A percentile compares a stretch with the other conserved stretches of the same genome.
Conservation (phyloP, 2,113 vertebrate species). For the Malurus melanocephalus region DNA sequence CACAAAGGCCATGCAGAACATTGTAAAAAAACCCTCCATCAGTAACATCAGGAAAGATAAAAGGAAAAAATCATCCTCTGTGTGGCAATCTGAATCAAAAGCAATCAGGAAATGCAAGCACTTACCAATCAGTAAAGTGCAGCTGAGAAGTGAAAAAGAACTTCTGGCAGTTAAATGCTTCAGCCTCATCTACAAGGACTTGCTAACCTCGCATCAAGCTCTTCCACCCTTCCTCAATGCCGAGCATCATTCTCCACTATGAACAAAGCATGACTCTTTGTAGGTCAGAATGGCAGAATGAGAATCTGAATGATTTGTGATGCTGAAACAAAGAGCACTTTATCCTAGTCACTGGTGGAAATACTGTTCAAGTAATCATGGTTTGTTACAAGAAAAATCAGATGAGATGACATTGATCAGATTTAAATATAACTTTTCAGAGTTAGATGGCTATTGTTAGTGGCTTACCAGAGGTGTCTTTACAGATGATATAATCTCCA, state of each 20-base stretch:
- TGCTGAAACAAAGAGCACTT: slow-evolving; percentile 25
- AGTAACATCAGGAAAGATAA: background rate
- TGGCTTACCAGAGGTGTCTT: background rate
- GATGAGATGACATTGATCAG: background rate
- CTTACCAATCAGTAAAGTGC: slow-evolving; percentile 45
- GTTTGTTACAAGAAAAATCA: slow-evolving; percentile 14
- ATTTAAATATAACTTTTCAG: slow-evolving; percentile 33
- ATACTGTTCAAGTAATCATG: background rate
- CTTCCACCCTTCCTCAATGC: background rate
- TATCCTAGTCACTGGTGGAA: background rate
- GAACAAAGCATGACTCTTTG: slow-evolving; percentile 2
- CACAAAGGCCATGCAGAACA: background rate
- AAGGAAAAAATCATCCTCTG: background rate
- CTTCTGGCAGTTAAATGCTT: background rate
- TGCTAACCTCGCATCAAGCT: background rate
- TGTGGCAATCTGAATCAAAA: slow-evolving; percentile 41
- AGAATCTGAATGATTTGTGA: background rate
- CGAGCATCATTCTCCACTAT: background rate
- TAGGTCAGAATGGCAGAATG: background rate
- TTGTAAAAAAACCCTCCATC: background rate
- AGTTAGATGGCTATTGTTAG: slow-evolving; percentile 29
- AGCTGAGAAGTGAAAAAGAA: background rate
- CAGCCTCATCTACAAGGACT: background rate
- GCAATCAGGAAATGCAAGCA: slow-evolving; percentile 41
- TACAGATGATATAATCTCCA: background rate